Percentiles rank a stretch among this genome's conserved stretches.
Evolutionary conservation across 2,888 invertebrate genomes (phyloP).

Genomic region (Scrobipalpa costella): DNA sequence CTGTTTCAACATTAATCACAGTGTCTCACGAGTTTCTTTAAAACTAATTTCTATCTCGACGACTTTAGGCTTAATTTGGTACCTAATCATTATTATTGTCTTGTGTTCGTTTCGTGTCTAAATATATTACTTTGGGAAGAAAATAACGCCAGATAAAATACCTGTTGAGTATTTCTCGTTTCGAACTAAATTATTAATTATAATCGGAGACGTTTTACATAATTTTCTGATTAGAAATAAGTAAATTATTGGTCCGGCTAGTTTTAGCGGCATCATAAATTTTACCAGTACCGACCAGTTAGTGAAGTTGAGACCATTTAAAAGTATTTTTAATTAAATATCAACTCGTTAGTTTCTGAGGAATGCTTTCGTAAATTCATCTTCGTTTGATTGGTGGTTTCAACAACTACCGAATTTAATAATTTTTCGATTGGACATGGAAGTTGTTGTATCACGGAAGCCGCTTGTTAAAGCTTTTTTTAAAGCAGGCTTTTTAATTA

Average conservation of each 20-base stretch:
- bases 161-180: conserved; percentile 47
- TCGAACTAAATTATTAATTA: conserved; percentile 73
- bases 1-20: conserved; percentile 32
- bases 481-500: conserved; percentile 26
- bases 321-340: conserved; percentile 76
- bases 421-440: conserved; percentile 23
- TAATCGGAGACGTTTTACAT: conserved; percentile 71
- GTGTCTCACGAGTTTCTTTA: conserved; percentile 20
- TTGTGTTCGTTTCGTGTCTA: conserved; percentile 33
- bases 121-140: conserved; percentile 32
- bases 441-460: conserved; percentile 33
- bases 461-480: conserved; percentile 14
- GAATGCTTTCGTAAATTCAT: conserved; percentile 48
- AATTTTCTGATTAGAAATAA: conserved; percentile 76
- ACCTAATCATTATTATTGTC: conserved; percentile 42
- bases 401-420: conserved; percentile 41
- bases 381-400: conserved; percentile 48
- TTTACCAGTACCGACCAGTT: conserved; percentile 57
- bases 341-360: conserved; percentile 59
- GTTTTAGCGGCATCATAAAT: conserved; percentile 77
- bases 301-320: conserved; percentile 59
- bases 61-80: conserved; percentile 39
- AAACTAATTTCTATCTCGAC: conserved; percentile 33
- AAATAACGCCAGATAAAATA: conserved; percentile 47
- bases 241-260: conserved; percentile 65